Evolutionary conservation across 2,113 vertebrate species (phyloP).

Genomic region (Motacilla tschutschensis): DNA sequence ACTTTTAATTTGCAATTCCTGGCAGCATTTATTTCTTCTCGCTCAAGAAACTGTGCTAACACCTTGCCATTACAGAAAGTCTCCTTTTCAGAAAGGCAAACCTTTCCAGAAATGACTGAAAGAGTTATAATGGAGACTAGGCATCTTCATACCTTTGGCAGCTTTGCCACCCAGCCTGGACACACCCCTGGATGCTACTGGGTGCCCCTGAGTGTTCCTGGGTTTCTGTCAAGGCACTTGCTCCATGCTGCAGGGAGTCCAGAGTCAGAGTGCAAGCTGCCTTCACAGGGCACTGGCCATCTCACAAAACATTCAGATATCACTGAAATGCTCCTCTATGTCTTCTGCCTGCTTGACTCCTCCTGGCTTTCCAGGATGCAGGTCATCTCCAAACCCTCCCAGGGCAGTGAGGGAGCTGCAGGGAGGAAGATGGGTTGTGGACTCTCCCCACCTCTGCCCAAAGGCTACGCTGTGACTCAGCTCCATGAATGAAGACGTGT

Average conservation of each 20-base stretch:
- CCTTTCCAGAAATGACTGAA: background rate
- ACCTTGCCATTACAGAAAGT: background rate
- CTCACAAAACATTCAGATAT: background rate
- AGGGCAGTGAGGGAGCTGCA: accelerated
- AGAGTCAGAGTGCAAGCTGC: accelerated
- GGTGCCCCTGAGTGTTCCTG: background rate
- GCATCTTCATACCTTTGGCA: background rate
- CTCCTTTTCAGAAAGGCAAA: background rate
- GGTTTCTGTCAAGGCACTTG: accelerated
- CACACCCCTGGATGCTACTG: too few species aligned
- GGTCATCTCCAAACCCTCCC: background rate
- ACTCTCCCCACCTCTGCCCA: background rate
- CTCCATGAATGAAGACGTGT: background rate
- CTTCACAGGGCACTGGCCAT: accelerated
- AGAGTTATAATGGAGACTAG: background rate
- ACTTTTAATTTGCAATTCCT: slow-evolving; percentile 31
- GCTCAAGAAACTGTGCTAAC: background rate
- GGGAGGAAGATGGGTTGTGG: accelerated
- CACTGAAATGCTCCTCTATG: accelerated
- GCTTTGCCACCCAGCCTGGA: background rate
- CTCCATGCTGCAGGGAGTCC: accelerated
- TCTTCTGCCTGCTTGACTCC: background rate
- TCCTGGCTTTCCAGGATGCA: background rate
- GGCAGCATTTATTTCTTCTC: slow-evolving; percentile 10
- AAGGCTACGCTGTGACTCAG: accelerated